A percentile compares a stretch with the other conserved stretches of the same genome.
phyloP scores from a whole-genome alignment of 2,797 vertebrate species.

The Amphiprion clarkii region DNA sequence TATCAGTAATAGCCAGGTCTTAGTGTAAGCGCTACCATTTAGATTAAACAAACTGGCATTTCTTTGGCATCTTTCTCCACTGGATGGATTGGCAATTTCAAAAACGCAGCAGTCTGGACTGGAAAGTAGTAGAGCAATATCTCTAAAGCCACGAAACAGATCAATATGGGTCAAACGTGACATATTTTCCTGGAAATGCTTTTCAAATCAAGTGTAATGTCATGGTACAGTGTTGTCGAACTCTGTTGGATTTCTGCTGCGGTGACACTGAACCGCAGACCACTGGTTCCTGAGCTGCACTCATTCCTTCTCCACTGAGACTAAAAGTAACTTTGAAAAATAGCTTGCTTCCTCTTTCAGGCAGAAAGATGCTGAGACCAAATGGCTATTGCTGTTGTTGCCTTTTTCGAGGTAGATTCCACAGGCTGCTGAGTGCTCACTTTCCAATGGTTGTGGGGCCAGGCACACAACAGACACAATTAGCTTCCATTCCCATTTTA shows the following conservation, averaged over 20 bases:
- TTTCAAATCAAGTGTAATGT: constrained; percentile 56
- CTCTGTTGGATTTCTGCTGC: constrained; percentile 28
- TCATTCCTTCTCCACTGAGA: constrained; percentile 15
- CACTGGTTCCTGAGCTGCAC: not conserved
- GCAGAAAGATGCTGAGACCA: constrained; percentile 48
- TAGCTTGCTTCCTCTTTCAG: constrained; percentile 33
- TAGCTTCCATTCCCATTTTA: constrained; percentile 43
- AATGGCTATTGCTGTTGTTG: constrained; percentile 14
- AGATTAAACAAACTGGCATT: constrained; percentile 82
- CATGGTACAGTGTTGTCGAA: constrained; percentile 7
- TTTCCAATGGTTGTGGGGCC: constrained; percentile 43
- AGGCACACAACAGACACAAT: constrained; percentile 33
- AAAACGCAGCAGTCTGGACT: constrained; percentile 31
- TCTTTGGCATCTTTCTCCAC: constrained; percentile 61
- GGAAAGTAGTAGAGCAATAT: constrained; percentile 40
- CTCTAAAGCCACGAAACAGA: constrained; percentile 64
- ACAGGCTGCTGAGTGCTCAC: constrained; percentile 38
- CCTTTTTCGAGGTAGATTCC: constrained; percentile 7
- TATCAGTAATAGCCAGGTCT: constrained; percentile 81
- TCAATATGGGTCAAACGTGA: constrained; percentile 70
- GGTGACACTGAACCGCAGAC: constrained; percentile 22
- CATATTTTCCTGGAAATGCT: constrained; percentile 45
- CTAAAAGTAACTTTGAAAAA: constrained; percentile 48
- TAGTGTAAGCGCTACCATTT: constrained; percentile 81
- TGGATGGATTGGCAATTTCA: constrained; percentile 66